Evolutionary conservation across 2,113 vertebrate genomes (phyloP), one percentile per base, ranked within the genome.

Genomic region (Brachyistius frenatus): DNA sequence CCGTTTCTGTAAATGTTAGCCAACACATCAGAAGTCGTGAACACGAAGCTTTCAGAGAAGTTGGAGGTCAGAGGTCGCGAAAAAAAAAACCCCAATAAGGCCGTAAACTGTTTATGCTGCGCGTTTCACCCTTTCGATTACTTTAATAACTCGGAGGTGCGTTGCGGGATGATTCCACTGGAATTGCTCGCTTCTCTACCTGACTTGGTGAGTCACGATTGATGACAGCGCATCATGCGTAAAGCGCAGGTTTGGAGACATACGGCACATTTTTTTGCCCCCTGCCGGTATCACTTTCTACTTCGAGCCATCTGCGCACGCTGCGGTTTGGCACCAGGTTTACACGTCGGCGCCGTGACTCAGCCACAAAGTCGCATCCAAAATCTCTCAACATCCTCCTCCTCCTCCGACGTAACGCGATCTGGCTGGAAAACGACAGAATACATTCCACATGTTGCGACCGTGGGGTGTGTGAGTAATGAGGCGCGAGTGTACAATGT

Each of bases 381-480:
- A 46, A 74, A 23, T 62, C 32, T 55, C 32, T 66, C 71, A 47
- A 61, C 54, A 62, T 61, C 23, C 23, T 23, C 23, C 14, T 6
- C 46, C 32, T n/a, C 76, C 23, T 23, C 23, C 23, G 49, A 86
- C 57, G 74, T 71, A 54, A 86, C 68, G 53, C 6, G n/a, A 78
- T 76, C 80, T 81, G 81, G 56, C 68, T 76, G 80, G 72, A 86
- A 89, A 72, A 36, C 65, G 53, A 41, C 69, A 81, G 56, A 73
- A 66, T 7, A 35, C 84, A 80, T 87, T 90, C 77, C 81, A 41
- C 46, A 52, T 50, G 32, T 80, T 73, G 35, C 23, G 54, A 80
- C 81, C 41, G 41, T 9, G 50, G 74, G 55, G 66, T 66, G 72
- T 71, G 74, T 79, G 84, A 73, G 80, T 85, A 80, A 86, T 79